phyloP scores from a whole-genome alignment of 2,113 vertebrate genomes.

The Castor canadensis region DNA sequence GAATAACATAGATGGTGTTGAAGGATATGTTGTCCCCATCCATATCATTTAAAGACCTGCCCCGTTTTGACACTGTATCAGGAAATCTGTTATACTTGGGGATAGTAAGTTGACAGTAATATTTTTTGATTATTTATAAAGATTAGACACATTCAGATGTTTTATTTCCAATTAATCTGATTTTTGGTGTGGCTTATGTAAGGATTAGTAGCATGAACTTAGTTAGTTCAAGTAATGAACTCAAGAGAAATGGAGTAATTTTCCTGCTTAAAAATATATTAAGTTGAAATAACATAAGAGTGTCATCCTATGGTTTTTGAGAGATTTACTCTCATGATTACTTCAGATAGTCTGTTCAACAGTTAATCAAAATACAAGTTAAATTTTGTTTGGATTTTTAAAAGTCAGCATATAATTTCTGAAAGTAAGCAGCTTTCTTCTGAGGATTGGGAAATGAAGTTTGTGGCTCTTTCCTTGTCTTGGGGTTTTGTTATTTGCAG shows the following conservation, averaged over 20 bases:
- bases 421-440: constrained; percentile 31
- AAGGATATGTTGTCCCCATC: no score
- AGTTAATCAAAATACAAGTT: constrained; percentile 58
- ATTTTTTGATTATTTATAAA: constrained; percentile 11
- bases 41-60: no score
- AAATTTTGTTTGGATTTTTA: constrained; percentile 44
- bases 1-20: not conserved
- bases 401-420: constrained; percentile 26
- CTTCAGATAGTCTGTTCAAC: constrained; percentile 53
- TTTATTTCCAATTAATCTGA: constrained; percentile 40
- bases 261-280: constrained; percentile 7
- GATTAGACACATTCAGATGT: constrained; percentile 6
- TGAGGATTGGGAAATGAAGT: constrained; percentile 29
- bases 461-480: not conserved
- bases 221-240: no score
- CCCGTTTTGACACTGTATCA: not conserved
- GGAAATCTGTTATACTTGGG: not conserved
- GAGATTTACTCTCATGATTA: constrained; percentile 20
- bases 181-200: constrained; percentile 9
- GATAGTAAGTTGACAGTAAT: not conserved
- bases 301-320: not conserved
- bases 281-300: not conserved
- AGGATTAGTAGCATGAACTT: not conserved
- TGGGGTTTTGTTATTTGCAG: constrained; percentile 25
- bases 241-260: not conserved